Evolutionary conservation across 2,888 invertebrate genomes (phyloP), one percentile per base, ranked within the genome.

Genomic region (Parnassius mnemosyne): DNA sequence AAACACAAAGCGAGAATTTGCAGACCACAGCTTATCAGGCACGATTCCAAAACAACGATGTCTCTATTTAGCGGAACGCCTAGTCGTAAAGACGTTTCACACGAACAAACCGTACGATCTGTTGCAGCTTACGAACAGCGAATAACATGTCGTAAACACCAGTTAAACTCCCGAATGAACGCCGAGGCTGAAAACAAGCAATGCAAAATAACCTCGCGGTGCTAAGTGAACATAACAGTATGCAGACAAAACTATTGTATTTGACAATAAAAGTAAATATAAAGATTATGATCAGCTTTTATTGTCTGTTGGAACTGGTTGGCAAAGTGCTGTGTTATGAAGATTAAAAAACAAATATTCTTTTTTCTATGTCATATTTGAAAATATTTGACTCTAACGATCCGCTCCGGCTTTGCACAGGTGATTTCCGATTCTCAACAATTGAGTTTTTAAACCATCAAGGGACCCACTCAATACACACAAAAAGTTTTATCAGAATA

Each of bases 91-190:
- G 63, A 52, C 63, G 55, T 55, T 63, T 58, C 63, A 55, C 58
- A 59, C 58, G 59, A 55, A 46, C 63, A 55, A 63, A 55, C 46
- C 46, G 59, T 44, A 47, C 54, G 56, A 43, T 9, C 51, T 10
- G 56, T 50, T 63, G 51, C 63, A 59, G 63, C 55, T 42, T 44
- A 50, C 55, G 16, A 55, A 59, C 47, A 47, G 46, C 47, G 53
- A 57, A 60, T 42, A 60, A 57, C 58, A 46, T 51, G 51, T 63
- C 63, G 58, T 63, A 59, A 55, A 63, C 63, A 63, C 51, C 59
- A 42, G 58, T 63, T 59, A 59, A 46, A 55, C 42, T n/a, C 41
- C 55, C 55, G 55, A 63, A 63, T 52, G 59, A 59, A 55, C 51
- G 50, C 41, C 20, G 43, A 34, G 57, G 62, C 53, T 54, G 46